These are phyloP conservation scores for Yponomeuta malinellus DNA, from an alignment of 2,888 invertebrate species.

Conservation along the genomic window DNA sequence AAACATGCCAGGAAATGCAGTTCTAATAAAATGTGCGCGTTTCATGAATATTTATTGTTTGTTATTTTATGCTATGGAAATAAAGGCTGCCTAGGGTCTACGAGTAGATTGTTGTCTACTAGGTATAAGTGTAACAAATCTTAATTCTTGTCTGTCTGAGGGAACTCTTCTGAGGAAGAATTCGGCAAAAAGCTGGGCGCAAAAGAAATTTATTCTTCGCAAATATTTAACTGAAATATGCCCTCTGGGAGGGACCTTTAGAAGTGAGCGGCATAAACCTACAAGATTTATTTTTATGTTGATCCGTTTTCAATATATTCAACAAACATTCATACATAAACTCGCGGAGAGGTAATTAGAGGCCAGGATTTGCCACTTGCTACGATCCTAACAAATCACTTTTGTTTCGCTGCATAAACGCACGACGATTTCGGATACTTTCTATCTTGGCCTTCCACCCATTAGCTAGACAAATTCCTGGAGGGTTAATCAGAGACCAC, in stretches of 20 bases:
- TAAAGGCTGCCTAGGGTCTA: background rate
- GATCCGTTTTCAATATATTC: background rate
- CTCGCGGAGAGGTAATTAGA: too few species aligned
- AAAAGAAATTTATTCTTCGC: background rate
- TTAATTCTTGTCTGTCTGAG: too few species aligned
- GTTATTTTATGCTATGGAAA: background rate
- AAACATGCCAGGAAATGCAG: background rate
- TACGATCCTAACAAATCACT: too few species aligned
- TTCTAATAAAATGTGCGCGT: background rate
- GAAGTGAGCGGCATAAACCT: background rate
- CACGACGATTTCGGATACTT: too few species aligned
- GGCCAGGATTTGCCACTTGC: too few species aligned
- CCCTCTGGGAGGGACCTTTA: background rate
- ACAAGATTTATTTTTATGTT: background rate
- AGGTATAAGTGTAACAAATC: background rate
- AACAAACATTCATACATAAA: background rate
- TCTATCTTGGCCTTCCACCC: too few species aligned
- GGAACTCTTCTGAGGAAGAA: too few species aligned
- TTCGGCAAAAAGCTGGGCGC: background rate
- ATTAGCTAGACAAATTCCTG: too few species aligned
- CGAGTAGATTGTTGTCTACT: background rate
- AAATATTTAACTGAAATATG: background rate
- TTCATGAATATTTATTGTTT: background rate
- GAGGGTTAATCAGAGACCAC: too few species aligned
- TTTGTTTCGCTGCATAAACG: too few species aligned